Evolutionary conservation across 2,797 vertebrate genomes (phyloP).

Genomic region (Mormyrops boulengeri): DNA sequence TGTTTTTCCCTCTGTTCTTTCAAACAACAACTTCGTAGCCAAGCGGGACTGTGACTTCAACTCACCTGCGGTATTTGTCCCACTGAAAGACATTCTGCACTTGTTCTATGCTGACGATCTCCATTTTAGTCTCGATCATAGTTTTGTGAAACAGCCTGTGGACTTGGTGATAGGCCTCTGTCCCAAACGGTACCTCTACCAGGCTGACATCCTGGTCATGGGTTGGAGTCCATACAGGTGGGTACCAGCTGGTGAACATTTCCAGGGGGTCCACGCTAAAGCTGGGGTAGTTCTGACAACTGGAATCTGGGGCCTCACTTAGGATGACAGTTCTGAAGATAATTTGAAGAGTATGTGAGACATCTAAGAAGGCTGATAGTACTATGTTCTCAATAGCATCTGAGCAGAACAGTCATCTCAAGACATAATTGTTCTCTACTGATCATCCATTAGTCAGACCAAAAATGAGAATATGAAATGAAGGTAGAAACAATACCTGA

Average conservation of each 20-base stretch:
- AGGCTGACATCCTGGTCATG: conserved; percentile 34
- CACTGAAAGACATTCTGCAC: conserved; percentile 55
- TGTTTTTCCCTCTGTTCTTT: neutral
- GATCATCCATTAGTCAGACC: neutral
- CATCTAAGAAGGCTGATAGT: neutral
- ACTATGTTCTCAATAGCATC: neutral
- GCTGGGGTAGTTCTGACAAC: conserved; percentile 15
- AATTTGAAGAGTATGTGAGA: neutral
- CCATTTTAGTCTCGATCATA: conserved; percentile 36
- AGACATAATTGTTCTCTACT: neutral
- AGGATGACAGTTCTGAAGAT: conserved; percentile 38
- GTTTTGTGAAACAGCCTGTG: conserved; percentile 35
- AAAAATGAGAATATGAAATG: neutral
- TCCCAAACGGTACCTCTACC: conserved; percentile 36
- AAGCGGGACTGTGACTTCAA: neutral
- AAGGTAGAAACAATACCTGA: conserved; percentile 32
- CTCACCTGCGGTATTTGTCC: conserved; percentile 58
- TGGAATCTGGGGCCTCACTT: neutral
- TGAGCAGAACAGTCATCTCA: neutral
- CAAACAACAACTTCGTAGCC: neutral
- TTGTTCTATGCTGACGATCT: conserved; percentile 47
- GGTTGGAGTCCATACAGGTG: conserved; percentile 42
- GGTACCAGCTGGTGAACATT: conserved; percentile 50
- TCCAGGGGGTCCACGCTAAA: conserved; percentile 48
- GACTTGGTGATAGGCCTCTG: conserved; percentile 26